Evolutionary conservation across 2,113 vertebrate species (phyloP).

Genomic region (Lagenorhynchus albirostris): DNA sequence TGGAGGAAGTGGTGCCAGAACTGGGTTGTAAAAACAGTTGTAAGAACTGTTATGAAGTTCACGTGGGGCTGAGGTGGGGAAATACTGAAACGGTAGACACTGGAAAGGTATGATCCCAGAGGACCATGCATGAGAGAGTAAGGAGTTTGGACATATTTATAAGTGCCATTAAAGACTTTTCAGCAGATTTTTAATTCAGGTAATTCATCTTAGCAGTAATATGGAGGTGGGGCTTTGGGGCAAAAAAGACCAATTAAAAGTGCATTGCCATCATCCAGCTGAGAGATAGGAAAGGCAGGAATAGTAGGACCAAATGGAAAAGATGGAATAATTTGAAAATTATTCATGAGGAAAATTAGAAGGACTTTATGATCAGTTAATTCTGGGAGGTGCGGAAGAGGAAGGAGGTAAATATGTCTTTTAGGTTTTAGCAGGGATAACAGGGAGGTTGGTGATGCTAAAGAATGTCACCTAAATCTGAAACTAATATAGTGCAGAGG

Average conservation of each 20-base stretch:
- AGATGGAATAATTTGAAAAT: slow-evolving; percentile 18
- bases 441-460: background rate
- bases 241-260: background rate
- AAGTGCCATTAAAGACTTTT: background rate
- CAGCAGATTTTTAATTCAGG: background rate
- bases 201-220: background rate
- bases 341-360: background rate
- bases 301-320: background rate
- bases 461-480: background rate
- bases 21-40: background rate
- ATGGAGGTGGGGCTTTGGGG: background rate
- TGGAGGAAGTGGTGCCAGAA: background rate
- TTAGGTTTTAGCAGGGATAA: background rate
- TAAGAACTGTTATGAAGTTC: background rate
- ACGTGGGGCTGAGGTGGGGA: no score
- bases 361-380: background rate
- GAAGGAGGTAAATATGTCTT: background rate
- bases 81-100: background rate
- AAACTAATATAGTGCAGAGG: background rate
- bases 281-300: background rate
- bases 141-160: background rate
- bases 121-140: background rate
- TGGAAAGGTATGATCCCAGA: background rate
- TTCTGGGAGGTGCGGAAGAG: background rate
- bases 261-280: background rate